Evolutionary conservation across 2,113 vertebrate species (phyloP).

Genomic region (Poeciliopsis prolifica): DNA sequence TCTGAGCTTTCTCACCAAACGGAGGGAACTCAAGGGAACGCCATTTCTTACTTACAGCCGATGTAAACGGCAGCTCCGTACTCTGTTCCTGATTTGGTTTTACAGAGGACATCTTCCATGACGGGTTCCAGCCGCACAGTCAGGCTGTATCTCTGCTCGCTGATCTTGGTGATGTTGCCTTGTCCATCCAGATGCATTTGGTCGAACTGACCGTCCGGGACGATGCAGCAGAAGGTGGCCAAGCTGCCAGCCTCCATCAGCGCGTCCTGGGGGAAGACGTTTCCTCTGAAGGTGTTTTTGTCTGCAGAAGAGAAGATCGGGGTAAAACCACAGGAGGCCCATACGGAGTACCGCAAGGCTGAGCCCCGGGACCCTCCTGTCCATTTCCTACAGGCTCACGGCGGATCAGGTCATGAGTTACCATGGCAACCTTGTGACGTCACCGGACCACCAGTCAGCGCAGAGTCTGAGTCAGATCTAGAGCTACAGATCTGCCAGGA

Average conservation of each 20-base stretch:
- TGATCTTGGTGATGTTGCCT: neutral
- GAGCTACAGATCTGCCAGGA: no score
- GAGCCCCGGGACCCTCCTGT: no score
- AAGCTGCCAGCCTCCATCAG: constrained; percentile 49
- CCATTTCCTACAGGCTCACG: no score
- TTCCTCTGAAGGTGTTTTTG: fast-evolving
- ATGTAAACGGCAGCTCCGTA: constrained; percentile 3
- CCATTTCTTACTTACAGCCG: constrained; percentile 56
- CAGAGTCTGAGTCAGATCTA: no score
- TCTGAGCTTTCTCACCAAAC: neutral
- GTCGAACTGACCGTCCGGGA: neutral
- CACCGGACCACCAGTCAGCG: no score
- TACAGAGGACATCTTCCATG: neutral
- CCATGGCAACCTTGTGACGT: no score
- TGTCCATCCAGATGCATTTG: neutral
- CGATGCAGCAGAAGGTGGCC: constrained; percentile 71
- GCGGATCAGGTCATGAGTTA: no score
- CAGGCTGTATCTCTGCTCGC: constrained; percentile 14
- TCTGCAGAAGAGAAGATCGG: constrained; percentile 23
- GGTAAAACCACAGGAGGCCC: neutral
- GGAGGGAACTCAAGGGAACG: neutral
- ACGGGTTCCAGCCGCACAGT: neutral
- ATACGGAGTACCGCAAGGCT: no score
- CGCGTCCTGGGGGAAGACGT: constrained; percentile 62
- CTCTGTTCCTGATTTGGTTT: fast-evolving